Conservation (phyloP, 2,888 invertebrate species). For the Pollenia griseotomentosa region DNA sequence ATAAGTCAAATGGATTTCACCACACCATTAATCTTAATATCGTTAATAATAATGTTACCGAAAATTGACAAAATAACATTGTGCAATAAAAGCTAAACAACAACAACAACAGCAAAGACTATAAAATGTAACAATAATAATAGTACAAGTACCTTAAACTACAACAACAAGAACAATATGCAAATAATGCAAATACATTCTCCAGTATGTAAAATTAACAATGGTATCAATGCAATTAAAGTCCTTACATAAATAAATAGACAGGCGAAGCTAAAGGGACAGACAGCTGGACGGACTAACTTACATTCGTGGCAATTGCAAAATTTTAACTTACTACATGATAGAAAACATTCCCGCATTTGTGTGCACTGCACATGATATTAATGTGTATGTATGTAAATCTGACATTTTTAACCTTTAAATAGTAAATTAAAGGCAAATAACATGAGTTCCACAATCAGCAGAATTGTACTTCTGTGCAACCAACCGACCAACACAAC, state of each 20-base stretch:
- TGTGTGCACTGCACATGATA: constrained; percentile 13
- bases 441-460: constrained; percentile 61
- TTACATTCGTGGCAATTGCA: constrained; percentile 11
- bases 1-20: constrained; percentile 63
- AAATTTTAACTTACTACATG: constrained; percentile 14
- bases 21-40: constrained; percentile 75
- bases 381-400: constrained; percentile 57
- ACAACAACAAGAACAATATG: constrained; percentile 48
- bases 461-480: constrained; percentile 52
- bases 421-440: constrained; percentile 74
- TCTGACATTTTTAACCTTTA: constrained; percentile 72
- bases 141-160: constrained; percentile 5
- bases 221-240: constrained; percentile 68
- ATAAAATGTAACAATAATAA: constrained; percentile 30
- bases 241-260: constrained; percentile 49
- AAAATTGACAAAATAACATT: constrained; percentile 70
- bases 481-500: constrained; percentile 2
- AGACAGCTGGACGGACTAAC: not conserved
- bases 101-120: constrained; percentile 42
- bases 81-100: constrained; percentile 50
- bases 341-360: constrained; percentile 35
- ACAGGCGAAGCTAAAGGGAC: not conserved
- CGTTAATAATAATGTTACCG: constrained; percentile 74
- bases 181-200: constrained; percentile 60
- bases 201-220: constrained; percentile 58